These are phyloP conservation scores for Mus spretus DNA, from an alignment of 2,797 vertebrate species.

Conservation along the genomic window DNA sequence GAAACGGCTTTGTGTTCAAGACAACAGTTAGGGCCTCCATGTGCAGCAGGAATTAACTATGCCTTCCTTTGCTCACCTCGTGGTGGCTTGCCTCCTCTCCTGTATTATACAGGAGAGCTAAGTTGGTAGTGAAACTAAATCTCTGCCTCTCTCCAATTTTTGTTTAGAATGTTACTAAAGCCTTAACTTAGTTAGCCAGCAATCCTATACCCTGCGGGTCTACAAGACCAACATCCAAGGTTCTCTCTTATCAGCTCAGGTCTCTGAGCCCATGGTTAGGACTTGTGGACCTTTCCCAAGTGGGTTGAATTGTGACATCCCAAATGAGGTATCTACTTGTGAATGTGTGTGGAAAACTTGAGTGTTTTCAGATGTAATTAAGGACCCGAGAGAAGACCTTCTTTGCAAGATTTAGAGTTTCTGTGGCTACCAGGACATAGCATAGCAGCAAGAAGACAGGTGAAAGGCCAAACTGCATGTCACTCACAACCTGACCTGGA, in stretches of 20 bases:
- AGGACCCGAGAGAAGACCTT: not conserved
- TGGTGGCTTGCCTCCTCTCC: not conserved
- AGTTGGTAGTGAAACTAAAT: not conserved
- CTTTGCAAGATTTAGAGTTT: not conserved
- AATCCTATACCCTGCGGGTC: not conserved
- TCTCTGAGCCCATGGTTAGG: not conserved
- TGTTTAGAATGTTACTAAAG: not conserved
- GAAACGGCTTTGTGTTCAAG: not conserved
- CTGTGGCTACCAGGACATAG: not conserved
- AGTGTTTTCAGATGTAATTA: not conserved
- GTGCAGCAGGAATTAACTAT: fast-evolving
- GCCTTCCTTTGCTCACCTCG: too few relatives aligned
- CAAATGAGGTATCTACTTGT: not conserved
- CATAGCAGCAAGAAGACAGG: not conserved
- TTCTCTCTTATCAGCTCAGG: not conserved
- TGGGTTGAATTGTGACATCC: not conserved
- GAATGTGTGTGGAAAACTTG: not conserved
- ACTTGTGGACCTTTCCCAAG: not conserved
- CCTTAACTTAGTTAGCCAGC: too few relatives aligned
- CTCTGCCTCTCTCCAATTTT: not conserved
- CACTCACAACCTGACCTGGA: not conserved
- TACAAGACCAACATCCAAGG: not conserved
- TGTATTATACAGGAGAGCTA: not conserved
- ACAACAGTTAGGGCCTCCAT: fast-evolving
- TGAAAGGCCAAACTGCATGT: not conserved